Evolutionary conservation across 1,140 invertebrate genomes (phyloP).

Genomic region (Lamellibrachia luymesi): DNA sequence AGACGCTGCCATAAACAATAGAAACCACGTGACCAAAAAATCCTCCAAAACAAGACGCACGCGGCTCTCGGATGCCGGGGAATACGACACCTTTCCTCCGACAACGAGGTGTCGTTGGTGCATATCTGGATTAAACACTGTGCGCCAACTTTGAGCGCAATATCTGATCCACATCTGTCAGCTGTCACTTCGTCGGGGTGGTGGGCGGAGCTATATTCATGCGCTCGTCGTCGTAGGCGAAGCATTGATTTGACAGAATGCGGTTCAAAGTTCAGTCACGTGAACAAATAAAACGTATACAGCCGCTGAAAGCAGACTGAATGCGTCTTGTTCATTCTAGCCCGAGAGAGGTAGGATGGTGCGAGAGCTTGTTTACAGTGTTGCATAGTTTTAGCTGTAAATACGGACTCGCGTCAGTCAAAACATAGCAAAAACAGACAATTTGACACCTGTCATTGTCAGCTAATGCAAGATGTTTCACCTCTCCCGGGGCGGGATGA

Average conservation of each 20-base stretch:
- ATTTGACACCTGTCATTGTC: not conserved
- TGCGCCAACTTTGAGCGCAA: not conserved
- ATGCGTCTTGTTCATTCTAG: conserved; percentile 4
- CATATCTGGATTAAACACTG: not conserved
- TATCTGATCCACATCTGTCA: not conserved
- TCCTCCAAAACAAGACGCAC: not conserved
- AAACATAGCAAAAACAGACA: not conserved
- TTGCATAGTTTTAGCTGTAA: not conserved
- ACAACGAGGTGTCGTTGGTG: not conserved
- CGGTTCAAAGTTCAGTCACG: conserved; percentile 3
- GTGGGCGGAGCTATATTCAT: not conserved
- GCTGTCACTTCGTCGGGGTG: not conserved
- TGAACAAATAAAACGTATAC: conserved; percentile 1
- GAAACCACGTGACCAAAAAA: not conserved
- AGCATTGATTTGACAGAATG: not conserved
- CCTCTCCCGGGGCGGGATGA: not conserved
- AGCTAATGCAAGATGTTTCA: not conserved
- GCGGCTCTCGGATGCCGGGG: not conserved
- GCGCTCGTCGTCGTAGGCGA: not conserved
- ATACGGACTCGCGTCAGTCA: not conserved
- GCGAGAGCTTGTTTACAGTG: not conserved
- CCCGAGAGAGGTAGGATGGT: not conserved
- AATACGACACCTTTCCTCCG: not conserved
- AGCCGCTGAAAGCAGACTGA: not conserved
- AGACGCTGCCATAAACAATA: not conserved